Percentiles rank a stretch among this genome's conserved stretches.
phyloP scores from a whole-genome alignment of 2,888 invertebrate species.

The Nomada ferruginata region DNA sequence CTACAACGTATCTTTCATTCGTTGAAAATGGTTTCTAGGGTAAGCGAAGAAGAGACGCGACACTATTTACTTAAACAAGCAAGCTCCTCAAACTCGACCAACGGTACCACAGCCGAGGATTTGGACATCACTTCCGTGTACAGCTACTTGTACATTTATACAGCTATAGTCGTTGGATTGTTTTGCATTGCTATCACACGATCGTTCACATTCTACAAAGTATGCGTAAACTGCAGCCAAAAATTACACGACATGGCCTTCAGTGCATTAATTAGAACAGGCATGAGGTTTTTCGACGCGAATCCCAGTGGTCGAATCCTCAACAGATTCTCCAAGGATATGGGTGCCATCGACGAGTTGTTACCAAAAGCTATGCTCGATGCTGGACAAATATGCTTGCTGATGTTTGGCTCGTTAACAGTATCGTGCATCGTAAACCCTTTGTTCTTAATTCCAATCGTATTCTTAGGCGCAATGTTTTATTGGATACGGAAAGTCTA shows the following conservation, averaged over 20 bases:
- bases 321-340: slow-evolving; percentile 93
- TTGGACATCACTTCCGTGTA: slow-evolving; percentile 72
- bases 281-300: slow-evolving; percentile 91
- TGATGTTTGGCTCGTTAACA: slow-evolving; percentile 86
- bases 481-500: slow-evolving; percentile 87
- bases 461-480: slow-evolving; percentile 86
- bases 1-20: no score
- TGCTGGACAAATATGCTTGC: slow-evolving; percentile 84
- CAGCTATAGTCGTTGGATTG: slow-evolving; percentile 84
- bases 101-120: slow-evolving; percentile 54
- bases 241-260: slow-evolving; percentile 86
- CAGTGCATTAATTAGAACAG: slow-evolving; percentile 85
- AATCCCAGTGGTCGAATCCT: slow-evolving; percentile 93
- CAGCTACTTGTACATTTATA: slow-evolving; percentile 88
- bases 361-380: slow-evolving; percentile 88
- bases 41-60: slow-evolving; percentile 85
- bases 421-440: slow-evolving; percentile 88
- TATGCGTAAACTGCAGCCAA: slow-evolving; percentile 85
- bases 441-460: slow-evolving; percentile 86
- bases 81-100: slow-evolving; percentile 23
- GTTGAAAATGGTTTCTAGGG: slow-evolving; percentile 84
- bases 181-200: slow-evolving; percentile 83
- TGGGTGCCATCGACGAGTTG: slow-evolving; percentile 91
- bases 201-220: slow-evolving; percentile 84
- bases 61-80: slow-evolving; percentile 20